Evolutionary conservation across 1,140 invertebrate genomes (phyloP).

Genomic region (Mycetomoellerius zeteki): DNA sequence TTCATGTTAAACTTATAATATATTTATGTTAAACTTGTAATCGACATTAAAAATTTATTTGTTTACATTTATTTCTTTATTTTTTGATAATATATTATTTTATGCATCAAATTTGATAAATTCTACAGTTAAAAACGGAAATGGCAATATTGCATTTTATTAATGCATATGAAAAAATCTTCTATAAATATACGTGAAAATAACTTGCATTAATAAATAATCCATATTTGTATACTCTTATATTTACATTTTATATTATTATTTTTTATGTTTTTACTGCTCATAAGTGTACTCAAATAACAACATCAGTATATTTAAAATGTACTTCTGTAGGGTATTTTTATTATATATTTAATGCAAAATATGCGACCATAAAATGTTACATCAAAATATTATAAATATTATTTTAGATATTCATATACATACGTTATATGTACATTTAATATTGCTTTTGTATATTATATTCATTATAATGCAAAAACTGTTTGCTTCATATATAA

Average conservation of each 20-base stretch:
- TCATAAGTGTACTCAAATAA: background rate
- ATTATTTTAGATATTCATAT: background rate
- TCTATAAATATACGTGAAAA: background rate
- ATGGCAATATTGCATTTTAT: background rate
- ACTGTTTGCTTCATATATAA: background rate
- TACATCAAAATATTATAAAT: background rate
- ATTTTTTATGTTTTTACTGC: background rate
- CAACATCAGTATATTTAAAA: background rate
- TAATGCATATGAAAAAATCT: background rate
- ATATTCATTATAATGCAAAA: background rate
- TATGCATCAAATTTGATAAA: background rate
- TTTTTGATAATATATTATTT: background rate
- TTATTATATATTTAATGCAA: background rate
- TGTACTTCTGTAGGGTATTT: background rate
- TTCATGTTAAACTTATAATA: background rate
- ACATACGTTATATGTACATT: background rate
- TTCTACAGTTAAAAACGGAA: background rate
- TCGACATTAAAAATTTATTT: slow-evolving; percentile 9
- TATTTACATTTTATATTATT: background rate
- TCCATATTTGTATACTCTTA: background rate
- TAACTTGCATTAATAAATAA: background rate
- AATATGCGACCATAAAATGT: background rate
- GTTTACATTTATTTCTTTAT: background rate
- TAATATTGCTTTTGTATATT: background rate
- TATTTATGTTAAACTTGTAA: background rate